Evolutionary conservation across 2,113 vertebrate genomes (phyloP).

Genomic region (Tychaedon coryphoeus): DNA sequence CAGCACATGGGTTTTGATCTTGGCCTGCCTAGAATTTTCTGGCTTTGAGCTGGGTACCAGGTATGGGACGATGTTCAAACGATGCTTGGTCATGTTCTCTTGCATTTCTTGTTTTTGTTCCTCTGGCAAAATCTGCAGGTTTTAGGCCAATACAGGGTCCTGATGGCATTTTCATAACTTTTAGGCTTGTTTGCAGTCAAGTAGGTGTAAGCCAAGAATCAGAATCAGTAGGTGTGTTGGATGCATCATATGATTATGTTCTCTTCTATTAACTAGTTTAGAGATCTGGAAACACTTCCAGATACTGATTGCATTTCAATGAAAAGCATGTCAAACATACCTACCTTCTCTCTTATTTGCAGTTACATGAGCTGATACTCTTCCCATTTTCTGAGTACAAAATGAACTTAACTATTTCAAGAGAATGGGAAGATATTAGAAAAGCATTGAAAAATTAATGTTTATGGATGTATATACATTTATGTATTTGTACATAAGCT

Average conservation of each 20-base stretch:
- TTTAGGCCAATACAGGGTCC: neutral
- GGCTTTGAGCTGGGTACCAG: neutral
- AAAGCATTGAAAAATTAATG: neutral
- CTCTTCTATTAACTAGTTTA: neutral
- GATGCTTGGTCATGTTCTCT: neutral
- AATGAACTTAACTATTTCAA: neutral
- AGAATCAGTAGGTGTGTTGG: neutral
- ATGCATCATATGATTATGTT: neutral
- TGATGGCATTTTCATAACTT: neutral
- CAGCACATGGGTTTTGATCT: accelerated
- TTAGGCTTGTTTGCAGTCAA: neutral
- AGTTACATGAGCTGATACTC: neutral
- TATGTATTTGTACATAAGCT: neutral
- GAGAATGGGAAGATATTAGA: neutral
- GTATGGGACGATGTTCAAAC: neutral
- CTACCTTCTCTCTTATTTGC: neutral
- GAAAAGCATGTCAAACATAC: neutral
- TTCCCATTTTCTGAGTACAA: neutral
- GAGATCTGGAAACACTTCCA: neutral
- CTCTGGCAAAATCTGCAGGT: neutral
- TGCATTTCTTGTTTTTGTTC: neutral
- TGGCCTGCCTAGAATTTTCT: neutral
- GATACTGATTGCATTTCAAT: neutral
- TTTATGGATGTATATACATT: neutral
- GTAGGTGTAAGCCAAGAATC: neutral